Conservation (phyloP, 2,113 vertebrate species). For the Paedocypris sp. region DNA sequence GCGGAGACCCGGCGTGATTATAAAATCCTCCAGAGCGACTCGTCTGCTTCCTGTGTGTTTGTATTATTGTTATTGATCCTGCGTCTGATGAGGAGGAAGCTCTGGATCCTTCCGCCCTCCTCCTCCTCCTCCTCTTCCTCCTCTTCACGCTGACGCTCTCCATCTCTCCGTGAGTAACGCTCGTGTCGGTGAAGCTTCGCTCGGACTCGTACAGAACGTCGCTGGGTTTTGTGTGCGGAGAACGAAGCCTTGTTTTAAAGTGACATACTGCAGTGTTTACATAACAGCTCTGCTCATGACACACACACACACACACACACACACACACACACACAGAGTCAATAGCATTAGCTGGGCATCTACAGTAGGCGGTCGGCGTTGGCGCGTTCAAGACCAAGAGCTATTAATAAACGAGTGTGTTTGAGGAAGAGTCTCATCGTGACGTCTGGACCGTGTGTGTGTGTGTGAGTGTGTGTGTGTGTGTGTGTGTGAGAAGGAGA, state of each 20-base stretch:
- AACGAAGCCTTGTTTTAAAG: background rate
- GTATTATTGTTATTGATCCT: slow-evolving; percentile 19
- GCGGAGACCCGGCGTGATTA: slow-evolving; percentile 52
- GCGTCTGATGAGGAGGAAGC: slow-evolving; percentile 23
- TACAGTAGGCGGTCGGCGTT: background rate
- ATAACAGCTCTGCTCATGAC: slow-evolving; percentile 38
- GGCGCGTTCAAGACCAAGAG: background rate
- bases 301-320: slow-evolving; percentile 18
- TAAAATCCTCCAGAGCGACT: slow-evolving; percentile 52
- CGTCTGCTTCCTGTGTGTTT: slow-evolving; percentile 42
- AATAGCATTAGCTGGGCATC: slow-evolving; percentile 4
- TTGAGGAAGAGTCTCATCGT: too few species aligned
- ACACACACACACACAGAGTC: slow-evolving; percentile 18
- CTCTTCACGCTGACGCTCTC: slow-evolving; percentile 4
- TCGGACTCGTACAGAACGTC: too few species aligned
- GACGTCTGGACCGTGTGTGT: too few species aligned
- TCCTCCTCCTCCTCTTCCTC: slow-evolving; percentile 9
- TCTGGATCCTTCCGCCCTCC: slow-evolving; percentile 21
- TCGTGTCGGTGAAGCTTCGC: too few species aligned
- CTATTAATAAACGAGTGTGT: slow-evolving; percentile 8
- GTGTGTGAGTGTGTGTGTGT: too few species aligned
- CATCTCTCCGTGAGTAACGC: too few species aligned
- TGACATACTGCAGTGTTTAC: slow-evolving; percentile 36
- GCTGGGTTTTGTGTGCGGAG: background rate
- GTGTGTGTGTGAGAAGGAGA: too few species aligned